Conservation (phyloP, 2,113 vertebrate species). For the Gorsachius goisagi region DNA sequence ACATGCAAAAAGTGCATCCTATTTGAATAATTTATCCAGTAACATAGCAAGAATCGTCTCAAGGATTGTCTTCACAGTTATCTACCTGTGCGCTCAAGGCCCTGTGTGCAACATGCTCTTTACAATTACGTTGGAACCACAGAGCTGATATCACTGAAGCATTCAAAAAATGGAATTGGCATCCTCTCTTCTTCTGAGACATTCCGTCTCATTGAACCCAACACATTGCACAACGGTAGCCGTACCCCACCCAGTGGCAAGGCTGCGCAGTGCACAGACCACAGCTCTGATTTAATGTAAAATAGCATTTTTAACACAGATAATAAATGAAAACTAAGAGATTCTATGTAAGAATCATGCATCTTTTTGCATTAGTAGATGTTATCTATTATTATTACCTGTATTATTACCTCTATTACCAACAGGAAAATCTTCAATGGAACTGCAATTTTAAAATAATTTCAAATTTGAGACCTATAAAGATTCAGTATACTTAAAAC, state of each 20-base stretch:
- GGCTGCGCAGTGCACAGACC: background rate
- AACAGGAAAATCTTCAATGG: background rate
- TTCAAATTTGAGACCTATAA: background rate
- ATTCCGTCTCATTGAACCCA: rapidly evolving
- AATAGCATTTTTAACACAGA: background rate
- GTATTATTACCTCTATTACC: background rate
- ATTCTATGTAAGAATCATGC: background rate
- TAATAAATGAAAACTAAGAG: background rate
- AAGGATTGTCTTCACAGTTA: background rate
- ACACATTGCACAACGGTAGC: background rate
- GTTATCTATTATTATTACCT: background rate
- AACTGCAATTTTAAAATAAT: background rate
- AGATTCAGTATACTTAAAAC: background rate
- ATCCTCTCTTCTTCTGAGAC: background rate
- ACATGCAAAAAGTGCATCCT: background rate
- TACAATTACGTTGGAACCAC: background rate
- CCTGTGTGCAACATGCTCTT: background rate
- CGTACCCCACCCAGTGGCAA: background rate
- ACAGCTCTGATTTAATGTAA: background rate
- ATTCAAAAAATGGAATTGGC: rapidly evolving
- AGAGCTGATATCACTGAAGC: rapidly evolving
- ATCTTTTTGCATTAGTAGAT: background rate
- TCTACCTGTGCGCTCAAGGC: no score
- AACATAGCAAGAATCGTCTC: background rate
- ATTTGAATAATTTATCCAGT: background rate